phyloP scores from a whole-genome alignment of 2,113 vertebrate species.

The Dipodomys stephensi region DNA sequence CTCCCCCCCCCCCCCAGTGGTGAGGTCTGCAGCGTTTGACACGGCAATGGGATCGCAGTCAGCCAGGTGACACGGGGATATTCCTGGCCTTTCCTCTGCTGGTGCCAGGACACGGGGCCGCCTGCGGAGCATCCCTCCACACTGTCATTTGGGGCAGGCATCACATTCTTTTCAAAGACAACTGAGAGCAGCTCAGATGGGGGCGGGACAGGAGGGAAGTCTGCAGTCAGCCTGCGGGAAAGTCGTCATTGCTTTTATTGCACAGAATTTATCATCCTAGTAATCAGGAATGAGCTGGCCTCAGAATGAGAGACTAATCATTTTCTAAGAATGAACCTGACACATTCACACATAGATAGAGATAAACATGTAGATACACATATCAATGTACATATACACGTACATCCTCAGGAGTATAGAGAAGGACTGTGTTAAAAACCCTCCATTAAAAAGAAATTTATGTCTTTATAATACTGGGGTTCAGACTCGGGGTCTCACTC shows the following conservation, averaged over 20 bases:
- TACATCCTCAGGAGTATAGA: background rate
- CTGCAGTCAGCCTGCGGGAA: background rate
- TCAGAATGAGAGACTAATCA: conserved; percentile 24
- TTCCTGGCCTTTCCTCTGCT: conserved; percentile 62
- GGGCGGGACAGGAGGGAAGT: background rate
- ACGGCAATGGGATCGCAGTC: conserved; percentile 69
- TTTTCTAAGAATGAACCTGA: conserved; percentile 55
- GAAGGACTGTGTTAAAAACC: background rate
- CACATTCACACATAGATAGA: background rate
- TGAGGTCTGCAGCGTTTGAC: conserved; percentile 47
- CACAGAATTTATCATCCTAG: conserved; percentile 6
- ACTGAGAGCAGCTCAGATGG: background rate
- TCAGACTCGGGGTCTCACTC: too few species aligned
- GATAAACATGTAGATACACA: background rate
- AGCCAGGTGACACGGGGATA: background rate
- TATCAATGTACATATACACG: background rate
- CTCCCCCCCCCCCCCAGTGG: conserved; percentile 48
- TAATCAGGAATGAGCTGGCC: conserved; percentile 32
- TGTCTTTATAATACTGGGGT: too few species aligned
- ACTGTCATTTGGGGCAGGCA: conserved; percentile 33
- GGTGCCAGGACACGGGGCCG: conserved; percentile 26
- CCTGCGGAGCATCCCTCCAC: conserved; percentile 63
- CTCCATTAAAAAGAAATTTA: background rate
- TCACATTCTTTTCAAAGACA: conserved; percentile 53
- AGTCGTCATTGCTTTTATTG: conserved; percentile 49